Percentiles rank a stretch among this genome's conserved stretches.
phyloP scores from a whole-genome alignment of 2,888 invertebrate species.

The Rotaria sp. region DNA sequence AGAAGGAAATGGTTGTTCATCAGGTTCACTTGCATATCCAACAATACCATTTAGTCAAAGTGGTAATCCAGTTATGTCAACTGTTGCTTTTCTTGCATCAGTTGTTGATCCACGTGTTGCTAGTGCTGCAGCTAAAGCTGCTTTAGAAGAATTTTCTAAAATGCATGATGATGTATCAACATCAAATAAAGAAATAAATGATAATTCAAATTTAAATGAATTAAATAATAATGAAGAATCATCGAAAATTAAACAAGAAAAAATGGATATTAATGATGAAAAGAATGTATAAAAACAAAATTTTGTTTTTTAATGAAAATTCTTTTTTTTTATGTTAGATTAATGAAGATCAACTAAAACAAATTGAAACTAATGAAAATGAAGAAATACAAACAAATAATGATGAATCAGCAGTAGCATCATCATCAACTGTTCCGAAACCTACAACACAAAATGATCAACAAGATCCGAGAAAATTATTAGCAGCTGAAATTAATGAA shows the following conservation, averaged over 20 bases:
- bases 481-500: slow-evolving; percentile 36
- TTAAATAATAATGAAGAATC: slow-evolving; percentile 41
- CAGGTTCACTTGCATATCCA: slow-evolving; percentile 86
- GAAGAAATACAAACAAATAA: slow-evolving; percentile 38
- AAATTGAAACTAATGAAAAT: slow-evolving; percentile 43
- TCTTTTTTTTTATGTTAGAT: no score
- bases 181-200: slow-evolving; percentile 62
- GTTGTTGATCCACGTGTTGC: slow-evolving; percentile 97
- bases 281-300: not conserved
- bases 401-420: slow-evolving; percentile 41
- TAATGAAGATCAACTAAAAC: slow-evolving; percentile 41
- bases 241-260: slow-evolving; percentile 43
- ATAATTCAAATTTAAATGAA: not conserved
- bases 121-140: slow-evolving; percentile 89
- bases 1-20: slow-evolving; percentile 57
- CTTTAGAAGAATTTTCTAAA: slow-evolving; percentile 88
- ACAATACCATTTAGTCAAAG: slow-evolving; percentile 93
- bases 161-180: slow-evolving; percentile 94
- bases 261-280: slow-evolving; percentile 43
- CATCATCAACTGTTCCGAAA: slow-evolving; percentile 24
- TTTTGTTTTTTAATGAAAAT: not conserved
- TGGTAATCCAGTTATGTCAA: slow-evolving; percentile 99
- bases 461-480: slow-evolving; percentile 29
- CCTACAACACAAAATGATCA: not conserved
- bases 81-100: slow-evolving; percentile 94